Conservation (phyloP, 2,888 invertebrate genomes). For the Drosophila cognata region DNA sequence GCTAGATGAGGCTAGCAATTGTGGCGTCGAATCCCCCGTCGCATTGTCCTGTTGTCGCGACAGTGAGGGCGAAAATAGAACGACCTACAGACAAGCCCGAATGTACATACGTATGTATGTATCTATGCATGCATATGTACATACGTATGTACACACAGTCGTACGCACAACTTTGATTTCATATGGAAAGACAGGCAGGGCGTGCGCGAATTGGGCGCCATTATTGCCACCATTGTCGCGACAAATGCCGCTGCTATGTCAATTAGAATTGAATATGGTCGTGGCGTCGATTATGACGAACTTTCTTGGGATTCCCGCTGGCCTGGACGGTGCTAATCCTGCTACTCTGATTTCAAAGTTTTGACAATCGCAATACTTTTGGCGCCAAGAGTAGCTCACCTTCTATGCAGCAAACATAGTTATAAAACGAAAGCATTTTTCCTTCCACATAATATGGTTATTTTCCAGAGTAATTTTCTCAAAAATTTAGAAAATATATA, state of each 20-base stretch:
- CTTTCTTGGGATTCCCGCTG: conserved; percentile 20
- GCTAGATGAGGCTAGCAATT: conserved; percentile 61
- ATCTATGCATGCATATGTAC: conserved; percentile 9
- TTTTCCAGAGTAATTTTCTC: neutral
- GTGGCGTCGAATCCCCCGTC: conserved; percentile 68
- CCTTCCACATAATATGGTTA: neutral
- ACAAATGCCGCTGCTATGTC: conserved; percentile 70
- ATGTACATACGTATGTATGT: conserved; percentile 6
- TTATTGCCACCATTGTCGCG: conserved; percentile 79
- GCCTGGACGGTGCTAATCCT: neutral
- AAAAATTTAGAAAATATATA: neutral
- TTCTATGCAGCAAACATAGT: too few species aligned
- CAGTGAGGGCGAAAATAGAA: conserved; percentile 60
- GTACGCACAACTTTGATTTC: conserved; percentile 71
- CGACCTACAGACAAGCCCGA: conserved; percentile 58
- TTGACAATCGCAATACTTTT: neutral
- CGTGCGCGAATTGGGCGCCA: conserved; percentile 69
- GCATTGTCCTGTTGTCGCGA: conserved; percentile 59
- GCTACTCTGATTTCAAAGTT: conserved; percentile 2
- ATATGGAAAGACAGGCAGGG: conserved; percentile 43
- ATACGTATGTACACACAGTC: conserved; percentile 14
- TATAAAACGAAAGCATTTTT: neutral
- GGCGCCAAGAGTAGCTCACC: neutral
- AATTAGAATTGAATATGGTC: conserved; percentile 70
- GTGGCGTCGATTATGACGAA: conserved; percentile 43